Conservation (phyloP, 2,113 vertebrate species). For the Euleptes europaea region DNA sequence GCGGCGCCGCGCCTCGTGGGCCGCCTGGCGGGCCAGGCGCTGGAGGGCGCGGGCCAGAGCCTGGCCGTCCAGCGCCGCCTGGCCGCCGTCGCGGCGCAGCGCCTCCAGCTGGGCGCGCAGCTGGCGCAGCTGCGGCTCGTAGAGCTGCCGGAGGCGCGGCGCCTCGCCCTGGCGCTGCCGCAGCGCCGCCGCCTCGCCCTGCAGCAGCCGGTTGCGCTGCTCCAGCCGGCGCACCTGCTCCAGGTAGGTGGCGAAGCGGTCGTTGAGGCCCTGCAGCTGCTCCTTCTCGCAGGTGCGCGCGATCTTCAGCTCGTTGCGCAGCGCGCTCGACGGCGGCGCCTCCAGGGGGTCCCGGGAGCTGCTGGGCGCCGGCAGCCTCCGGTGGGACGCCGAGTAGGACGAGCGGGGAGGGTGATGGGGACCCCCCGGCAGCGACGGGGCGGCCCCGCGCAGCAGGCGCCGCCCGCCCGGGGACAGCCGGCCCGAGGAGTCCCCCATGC, state of each 20-base stretch:
- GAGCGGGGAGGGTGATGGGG: not conserved
- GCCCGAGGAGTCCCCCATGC: not conserved
- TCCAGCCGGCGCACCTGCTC: slow-evolving; percentile 83
- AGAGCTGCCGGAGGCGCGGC: slow-evolving; percentile 80
- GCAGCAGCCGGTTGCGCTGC: slow-evolving; percentile 82
- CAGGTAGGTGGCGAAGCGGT: slow-evolving; percentile 85
- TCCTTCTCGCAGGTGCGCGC: slow-evolving; percentile 85
- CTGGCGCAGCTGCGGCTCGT: slow-evolving; percentile 82
- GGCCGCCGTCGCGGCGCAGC: slow-evolving; percentile 78
- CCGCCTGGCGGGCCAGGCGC: slow-evolving; percentile 73
- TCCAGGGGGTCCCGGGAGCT: slow-evolving; percentile 65
- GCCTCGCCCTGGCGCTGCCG: slow-evolving; percentile 80
- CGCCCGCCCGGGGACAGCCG: slow-evolving; percentile 59
- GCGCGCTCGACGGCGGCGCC: slow-evolving; percentile 75
- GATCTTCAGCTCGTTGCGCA: slow-evolving; percentile 84
- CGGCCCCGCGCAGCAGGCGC: slow-evolving; percentile 10
- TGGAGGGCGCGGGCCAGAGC: slow-evolving; percentile 77
- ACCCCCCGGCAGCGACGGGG: slow-evolving; percentile 58
- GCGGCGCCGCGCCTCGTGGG: slow-evolving; percentile 73
- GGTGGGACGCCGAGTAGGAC: not conserved
- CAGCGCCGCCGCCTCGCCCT: slow-evolving; percentile 78
- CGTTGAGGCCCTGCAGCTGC: slow-evolving; percentile 83
- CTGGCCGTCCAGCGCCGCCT: slow-evolving; percentile 80
- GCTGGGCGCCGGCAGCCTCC: not conserved
- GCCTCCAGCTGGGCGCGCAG: slow-evolving; percentile 76